Evolutionary conservation across 2,797 vertebrate genomes (phyloP), one percentile per base, ranked within the genome.

Genomic region (Sciurus vulgaris): DNA sequence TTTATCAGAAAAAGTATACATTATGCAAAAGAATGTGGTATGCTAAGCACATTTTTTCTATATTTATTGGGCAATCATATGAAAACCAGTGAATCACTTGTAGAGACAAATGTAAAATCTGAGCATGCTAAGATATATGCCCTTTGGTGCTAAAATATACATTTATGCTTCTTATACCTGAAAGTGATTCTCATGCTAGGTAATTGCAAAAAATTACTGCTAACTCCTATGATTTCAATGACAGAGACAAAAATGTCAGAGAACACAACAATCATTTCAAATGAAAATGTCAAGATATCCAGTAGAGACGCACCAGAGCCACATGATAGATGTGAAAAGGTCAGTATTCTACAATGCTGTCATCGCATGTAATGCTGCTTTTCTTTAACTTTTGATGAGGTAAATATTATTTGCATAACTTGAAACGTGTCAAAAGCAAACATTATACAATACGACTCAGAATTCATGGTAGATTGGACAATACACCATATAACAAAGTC

Each of bases 241-340:
- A 96, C 67, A 88, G 76, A 90, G 83, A 91, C 79, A 96, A 96
- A 96, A 96, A 94, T 96, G 84, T 92, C 95, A 85, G 78, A 77
- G 89, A 91, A 86, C 47, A 89, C 73, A 96, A 77, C 87, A 92
- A 17, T 78, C 30, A 17, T 93, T 96, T 97, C 35, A 79, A 95
- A 88, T 91, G 70, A 89, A 91, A 97, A 97, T 97, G 87, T 92
- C 91, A 97, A 85, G 76, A 77, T 74, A 94, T 89, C 95, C 92
- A 87, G 96, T 94, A 96, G 86, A 93, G 73, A 95, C 59, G 24
- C 78, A 93, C 84, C 10, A 14, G 72, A 96, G 44, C 26, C 76
- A 82, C 72, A 82, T 38, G 14, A 54, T 77, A 87, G 90, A 90
- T 87, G 79, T 70, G 81, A 89, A 96, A 97, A 97, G 84, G 84